These are phyloP conservation scores for Crypturellus tataupa DNA, from an alignment of 2,797 vertebrate species.

Conservation along the genomic window DNA sequence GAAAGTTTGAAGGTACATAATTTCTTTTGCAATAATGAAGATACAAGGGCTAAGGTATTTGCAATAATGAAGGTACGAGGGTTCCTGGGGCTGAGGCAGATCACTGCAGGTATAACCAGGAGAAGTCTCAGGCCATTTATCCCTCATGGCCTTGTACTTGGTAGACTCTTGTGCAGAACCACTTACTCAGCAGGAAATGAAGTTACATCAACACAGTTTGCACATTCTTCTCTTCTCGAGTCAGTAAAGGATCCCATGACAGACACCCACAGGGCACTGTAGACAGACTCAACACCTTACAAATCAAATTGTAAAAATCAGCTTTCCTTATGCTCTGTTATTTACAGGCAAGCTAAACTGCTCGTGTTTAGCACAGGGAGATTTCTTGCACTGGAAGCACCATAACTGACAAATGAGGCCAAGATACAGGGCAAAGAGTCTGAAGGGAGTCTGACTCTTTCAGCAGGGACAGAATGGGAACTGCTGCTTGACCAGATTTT, in stretches of 20 bases:
- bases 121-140: neutral
- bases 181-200: neutral
- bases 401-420: neutral
- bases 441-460: neutral
- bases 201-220: neutral
- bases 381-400: neutral
- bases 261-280: neutral
- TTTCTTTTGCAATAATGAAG: neutral
- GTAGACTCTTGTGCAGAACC: neutral
- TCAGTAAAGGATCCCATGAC: neutral
- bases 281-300: neutral
- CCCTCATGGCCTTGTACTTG: neutral
- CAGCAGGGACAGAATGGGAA: neutral
- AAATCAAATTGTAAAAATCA: neutral
- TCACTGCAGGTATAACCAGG: rapidly evolving
- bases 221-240: neutral
- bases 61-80: neutral
- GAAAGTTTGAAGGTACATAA: neutral
- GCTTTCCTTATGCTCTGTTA: neutral
- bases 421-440: neutral
- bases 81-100: neutral
- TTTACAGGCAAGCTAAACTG: neutral
- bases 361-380: neutral
- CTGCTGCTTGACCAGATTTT: neutral
- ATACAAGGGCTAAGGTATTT: neutral